Evolutionary conservation across 1,140 invertebrate genomes (phyloP).

Genomic region (Xylocopa sonorina): DNA sequence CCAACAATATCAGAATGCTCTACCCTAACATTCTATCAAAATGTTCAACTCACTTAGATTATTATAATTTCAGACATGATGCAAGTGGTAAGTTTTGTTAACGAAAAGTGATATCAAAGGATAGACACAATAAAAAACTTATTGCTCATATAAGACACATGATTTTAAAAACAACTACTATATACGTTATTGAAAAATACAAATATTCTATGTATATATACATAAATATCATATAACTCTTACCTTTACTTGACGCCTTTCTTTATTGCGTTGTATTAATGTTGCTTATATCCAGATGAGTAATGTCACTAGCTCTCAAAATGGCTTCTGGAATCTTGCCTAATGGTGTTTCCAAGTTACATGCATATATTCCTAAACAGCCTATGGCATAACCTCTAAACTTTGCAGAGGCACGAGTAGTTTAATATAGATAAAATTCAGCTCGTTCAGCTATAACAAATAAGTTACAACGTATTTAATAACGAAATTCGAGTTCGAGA

Average conservation of each 20-base stretch:
- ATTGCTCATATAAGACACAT: slow-evolving; percentile 95
- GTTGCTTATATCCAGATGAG: slow-evolving; percentile 71
- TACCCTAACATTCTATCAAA: too few species aligned
- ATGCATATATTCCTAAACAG: slow-evolving; percentile 75
- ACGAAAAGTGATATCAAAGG: slow-evolving; percentile 94
- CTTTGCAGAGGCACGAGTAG: slow-evolving; percentile 75
- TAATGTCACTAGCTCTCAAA: slow-evolving; percentile 76
- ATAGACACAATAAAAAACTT: slow-evolving; percentile 95
- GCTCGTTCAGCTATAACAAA: slow-evolving; percentile 72
- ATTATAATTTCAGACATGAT: slow-evolving; percentile 84
- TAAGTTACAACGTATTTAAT: too few species aligned
- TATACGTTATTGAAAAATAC: slow-evolving; percentile 66
- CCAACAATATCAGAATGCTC: slow-evolving; percentile 82
- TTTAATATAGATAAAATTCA: slow-evolving; percentile 77
- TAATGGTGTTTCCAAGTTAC: slow-evolving; percentile 77
- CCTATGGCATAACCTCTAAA: slow-evolving; percentile 78
- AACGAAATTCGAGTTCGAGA: background rate
- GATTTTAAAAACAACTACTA: slow-evolving; percentile 97
- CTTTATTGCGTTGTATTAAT: slow-evolving; percentile 44
- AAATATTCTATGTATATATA: slow-evolving; percentile 56
- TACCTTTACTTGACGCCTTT: slow-evolving; percentile 7
- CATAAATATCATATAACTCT: background rate
- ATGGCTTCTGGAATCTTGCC: slow-evolving; percentile 77
- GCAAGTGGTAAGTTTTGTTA: slow-evolving; percentile 86
- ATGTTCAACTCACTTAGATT: slow-evolving; percentile 88